These are phyloP conservation scores for Pteria penguin DNA, from an alignment of 2,888 invertebrate genomes.

Conservation along the genomic window DNA sequence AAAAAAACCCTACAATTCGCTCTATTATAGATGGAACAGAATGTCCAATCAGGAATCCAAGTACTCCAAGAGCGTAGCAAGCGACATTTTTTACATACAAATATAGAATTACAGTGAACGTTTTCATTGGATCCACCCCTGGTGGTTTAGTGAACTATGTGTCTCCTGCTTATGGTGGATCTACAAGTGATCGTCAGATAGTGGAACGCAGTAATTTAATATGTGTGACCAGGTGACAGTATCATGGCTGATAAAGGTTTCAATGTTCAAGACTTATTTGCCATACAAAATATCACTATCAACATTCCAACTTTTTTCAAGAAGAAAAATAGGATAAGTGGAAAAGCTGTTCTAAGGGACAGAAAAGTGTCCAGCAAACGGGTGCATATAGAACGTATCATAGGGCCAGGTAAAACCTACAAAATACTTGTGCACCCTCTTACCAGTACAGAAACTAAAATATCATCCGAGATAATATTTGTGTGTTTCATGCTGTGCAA, in stretches of 20 bases:
- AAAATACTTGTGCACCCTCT: conserved; percentile 41
- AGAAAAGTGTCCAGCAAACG: conserved; percentile 52
- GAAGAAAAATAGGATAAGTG: conserved; percentile 47
- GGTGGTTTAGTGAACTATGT: conserved; percentile 47
- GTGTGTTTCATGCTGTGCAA: conserved; percentile 51
- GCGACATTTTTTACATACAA: too few relatives aligned
- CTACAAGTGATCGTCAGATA: conserved; percentile 55
- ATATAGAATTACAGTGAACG: conserved; percentile 43
- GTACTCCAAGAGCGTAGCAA: conserved; percentile 43
- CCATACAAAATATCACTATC: conserved; percentile 33
- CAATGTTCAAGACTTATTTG: conserved; percentile 55
- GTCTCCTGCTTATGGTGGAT: conserved; percentile 47
- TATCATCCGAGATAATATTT: conserved; percentile 44
- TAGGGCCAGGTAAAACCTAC: conserved; percentile 48
- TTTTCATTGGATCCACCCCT: conserved; percentile 46
- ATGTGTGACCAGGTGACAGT: conserved; percentile 42
- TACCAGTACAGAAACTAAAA: conserved; percentile 41
- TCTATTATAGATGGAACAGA: conserved; percentile 56
- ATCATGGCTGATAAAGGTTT: conserved; percentile 57
- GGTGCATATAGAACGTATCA: conserved; percentile 48
- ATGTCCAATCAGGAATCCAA: conserved; percentile 45
- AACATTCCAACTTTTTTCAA: conserved; percentile 56
- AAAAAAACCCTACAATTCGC: conserved; percentile 52
- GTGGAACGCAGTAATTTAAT: conserved; percentile 47
- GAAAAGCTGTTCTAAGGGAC: conserved; percentile 44